phyloP scores from a whole-genome alignment of 2,797 vertebrate species.

The Pteronotus mesoamericanus region DNA sequence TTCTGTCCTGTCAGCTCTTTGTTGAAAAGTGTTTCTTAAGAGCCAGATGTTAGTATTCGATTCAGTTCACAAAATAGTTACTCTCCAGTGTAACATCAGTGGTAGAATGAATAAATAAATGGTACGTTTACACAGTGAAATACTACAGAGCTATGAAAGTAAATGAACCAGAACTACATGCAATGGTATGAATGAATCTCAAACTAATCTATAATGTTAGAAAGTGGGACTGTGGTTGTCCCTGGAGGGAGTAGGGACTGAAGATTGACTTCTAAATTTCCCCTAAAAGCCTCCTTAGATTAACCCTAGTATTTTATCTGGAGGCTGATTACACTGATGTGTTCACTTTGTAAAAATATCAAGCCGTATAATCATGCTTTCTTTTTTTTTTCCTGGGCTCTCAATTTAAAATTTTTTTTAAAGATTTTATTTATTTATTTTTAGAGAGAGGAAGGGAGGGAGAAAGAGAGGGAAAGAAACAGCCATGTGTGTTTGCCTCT shows the following conservation, averaged over 20 bases:
- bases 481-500: too few species aligned
- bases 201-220: background rate
- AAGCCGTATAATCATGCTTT: background rate
- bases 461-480: too few species aligned
- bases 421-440: background rate
- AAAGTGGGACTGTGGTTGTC: background rate
- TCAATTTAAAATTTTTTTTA: background rate
- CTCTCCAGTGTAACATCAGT: background rate
- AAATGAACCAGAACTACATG: background rate
- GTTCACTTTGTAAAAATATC: background rate
- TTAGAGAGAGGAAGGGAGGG: too few species aligned
- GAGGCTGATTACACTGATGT: background rate
- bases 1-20: background rate
- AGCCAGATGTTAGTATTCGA: background rate
- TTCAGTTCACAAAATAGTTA: background rate
- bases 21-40: background rate
- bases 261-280: background rate
- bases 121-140: background rate
- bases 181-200: background rate
- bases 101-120: background rate
- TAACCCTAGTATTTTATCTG: background rate
- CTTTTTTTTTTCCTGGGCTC: background rate
- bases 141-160: background rate
- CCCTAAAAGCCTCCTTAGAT: background rate
- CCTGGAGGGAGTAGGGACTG: background rate